Percentiles rank a stretch among this genome's conserved stretches.
phyloP scores from a whole-genome alignment of 2,888 invertebrate species.

The Drosophila dives region DNA sequence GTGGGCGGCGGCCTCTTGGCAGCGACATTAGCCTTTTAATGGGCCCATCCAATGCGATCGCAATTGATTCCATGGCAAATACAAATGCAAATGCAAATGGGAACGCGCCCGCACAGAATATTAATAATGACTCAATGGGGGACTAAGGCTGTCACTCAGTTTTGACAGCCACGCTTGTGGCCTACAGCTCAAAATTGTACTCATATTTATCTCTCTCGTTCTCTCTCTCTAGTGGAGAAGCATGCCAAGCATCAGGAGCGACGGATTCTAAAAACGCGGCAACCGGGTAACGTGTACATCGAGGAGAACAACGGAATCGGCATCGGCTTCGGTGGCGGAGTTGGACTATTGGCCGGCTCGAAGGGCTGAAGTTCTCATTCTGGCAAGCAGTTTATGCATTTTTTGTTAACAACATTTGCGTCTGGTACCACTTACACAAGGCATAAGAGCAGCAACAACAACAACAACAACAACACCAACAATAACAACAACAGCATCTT shows the following conservation, averaged over 20 bases:
- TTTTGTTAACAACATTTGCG: slow-evolving; percentile 38
- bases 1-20: slow-evolving; percentile 57
- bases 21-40: slow-evolving; percentile 72
- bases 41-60: slow-evolving; percentile 65
- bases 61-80: slow-evolving; percentile 61
- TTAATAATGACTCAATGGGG: slow-evolving; percentile 33
- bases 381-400: slow-evolving; percentile 8
- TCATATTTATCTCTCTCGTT: slow-evolving; percentile 2
- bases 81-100: slow-evolving; percentile 64
- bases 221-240: slow-evolving; percentile 65
- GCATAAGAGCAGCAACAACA: slow-evolving; percentile 16
- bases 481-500: not conserved
- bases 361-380: slow-evolving; percentile 71
- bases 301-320: slow-evolving; percentile 80
- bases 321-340: slow-evolving; percentile 35
- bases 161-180: slow-evolving; percentile 66
- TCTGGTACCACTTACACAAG: slow-evolving; percentile 6
- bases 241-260: slow-evolving; percentile 81
- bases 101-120: slow-evolving; percentile 55
- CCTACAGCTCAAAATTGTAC: slow-evolving; percentile 38
- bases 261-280: slow-evolving; percentile 80
- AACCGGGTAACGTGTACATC: slow-evolving; percentile 84
- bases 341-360: slow-evolving; percentile 46
- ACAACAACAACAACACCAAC: not conserved
- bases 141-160: slow-evolving; percentile 50